These are phyloP conservation scores for Epinotia demarniana DNA, from an alignment of 2,888 invertebrate genomes.

Conservation along the genomic window DNA sequence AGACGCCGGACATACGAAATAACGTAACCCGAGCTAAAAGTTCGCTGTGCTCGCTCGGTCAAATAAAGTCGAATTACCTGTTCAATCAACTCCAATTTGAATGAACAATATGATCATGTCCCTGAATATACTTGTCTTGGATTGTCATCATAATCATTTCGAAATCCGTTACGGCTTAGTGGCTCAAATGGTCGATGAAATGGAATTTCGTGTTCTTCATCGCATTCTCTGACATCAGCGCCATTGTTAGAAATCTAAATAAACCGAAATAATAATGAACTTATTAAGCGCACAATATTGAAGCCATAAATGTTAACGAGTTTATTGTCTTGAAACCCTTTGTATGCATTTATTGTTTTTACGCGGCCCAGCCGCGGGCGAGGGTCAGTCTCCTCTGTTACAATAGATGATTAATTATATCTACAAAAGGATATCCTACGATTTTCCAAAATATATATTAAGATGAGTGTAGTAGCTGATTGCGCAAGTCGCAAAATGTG, in stretches of 20 bases:
- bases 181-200: neutral
- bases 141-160: neutral
- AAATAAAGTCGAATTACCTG: too few species aligned
- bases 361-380: neutral
- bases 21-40: too few species aligned
- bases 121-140: neutral
- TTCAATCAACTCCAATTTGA: too few species aligned
- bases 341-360: conserved; percentile 9
- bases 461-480: too few species aligned
- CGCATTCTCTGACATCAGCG: conserved; percentile 15
- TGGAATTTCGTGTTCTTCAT: neutral
- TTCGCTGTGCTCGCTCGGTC: too few species aligned
- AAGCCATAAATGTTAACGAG: conserved; percentile 20
- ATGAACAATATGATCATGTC: neutral
- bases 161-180: neutral
- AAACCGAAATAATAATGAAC: conserved; percentile 16
- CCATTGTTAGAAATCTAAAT: conserved; percentile 27
- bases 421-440: too few species aligned
- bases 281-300: conserved; percentile 23
- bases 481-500: too few species aligned
- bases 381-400: neutral
- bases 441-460: too few species aligned
- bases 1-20: too few species aligned
- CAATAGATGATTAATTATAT: neutral
- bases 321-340: neutral